Evolutionary conservation across 64 coral and sea anemone genomes (phyloP).

Genomic region (Pocillopora verrucosa): DNA sequence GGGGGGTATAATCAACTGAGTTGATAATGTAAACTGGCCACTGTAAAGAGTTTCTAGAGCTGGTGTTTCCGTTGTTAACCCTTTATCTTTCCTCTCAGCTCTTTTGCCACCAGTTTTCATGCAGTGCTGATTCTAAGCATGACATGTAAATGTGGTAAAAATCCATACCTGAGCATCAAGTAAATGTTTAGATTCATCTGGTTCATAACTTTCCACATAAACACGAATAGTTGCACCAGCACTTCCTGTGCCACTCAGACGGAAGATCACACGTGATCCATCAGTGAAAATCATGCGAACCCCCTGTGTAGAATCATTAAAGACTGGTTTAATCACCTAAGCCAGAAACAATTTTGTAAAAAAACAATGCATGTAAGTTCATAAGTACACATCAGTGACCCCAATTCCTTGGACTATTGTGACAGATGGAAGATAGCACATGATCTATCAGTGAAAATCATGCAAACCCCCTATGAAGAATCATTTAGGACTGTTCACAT

Average conservation of each 20-base stretch:
- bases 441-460: constrained; percentile 88
- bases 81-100: too few species aligned
- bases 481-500: background rate
- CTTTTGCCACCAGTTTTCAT: too few species aligned
- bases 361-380: too few species aligned
- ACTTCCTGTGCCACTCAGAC: constrained; percentile 96
- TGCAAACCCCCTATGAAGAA: constrained; percentile 65
- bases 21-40: too few species aligned
- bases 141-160: too few species aligned
- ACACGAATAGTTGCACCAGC: constrained; percentile 89
- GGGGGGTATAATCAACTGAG: too few species aligned
- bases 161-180: constrained; percentile 87
- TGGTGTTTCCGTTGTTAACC: too few species aligned
- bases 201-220: constrained; percentile 94
- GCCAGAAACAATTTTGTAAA: background rate
- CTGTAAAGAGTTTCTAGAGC: too few species aligned
- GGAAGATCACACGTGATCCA: constrained; percentile 86
- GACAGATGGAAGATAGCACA: constrained; percentile 73
- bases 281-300: constrained; percentile 82
- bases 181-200: constrained; percentile 68
- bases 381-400: too few species aligned
- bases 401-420: too few species aligned
- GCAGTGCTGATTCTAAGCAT: too few species aligned
- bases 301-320: constrained; percentile 45
- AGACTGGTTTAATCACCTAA: background rate